These are phyloP conservation scores for Noctua fimbriata DNA, from an alignment of 2,888 invertebrate genomes.

Conservation along the genomic window DNA sequence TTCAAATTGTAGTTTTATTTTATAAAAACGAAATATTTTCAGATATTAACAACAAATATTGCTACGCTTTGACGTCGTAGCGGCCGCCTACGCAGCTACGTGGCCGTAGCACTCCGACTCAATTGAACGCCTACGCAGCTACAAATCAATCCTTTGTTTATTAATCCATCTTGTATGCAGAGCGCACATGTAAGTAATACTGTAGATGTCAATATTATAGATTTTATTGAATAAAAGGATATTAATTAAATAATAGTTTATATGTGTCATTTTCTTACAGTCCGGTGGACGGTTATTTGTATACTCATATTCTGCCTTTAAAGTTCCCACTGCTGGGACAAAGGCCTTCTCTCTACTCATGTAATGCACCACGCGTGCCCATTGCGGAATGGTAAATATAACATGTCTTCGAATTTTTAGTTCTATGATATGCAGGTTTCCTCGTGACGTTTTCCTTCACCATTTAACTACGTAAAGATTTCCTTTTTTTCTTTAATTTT, in stretches of 20 bases:
- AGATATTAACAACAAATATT: neutral
- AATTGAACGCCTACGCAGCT: slow-evolving; percentile 42
- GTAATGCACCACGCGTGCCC: neutral
- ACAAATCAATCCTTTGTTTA: neutral
- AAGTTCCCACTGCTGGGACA: neutral
- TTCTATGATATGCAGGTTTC: neutral
- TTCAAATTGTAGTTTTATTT: neutral
- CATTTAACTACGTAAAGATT: no score
- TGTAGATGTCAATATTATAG: neutral
- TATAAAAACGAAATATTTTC: neutral
- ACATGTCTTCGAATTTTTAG: neutral
- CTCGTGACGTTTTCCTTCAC: no score
- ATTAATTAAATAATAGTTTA: neutral
- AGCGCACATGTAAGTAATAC: neutral
- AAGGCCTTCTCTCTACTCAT: neutral
- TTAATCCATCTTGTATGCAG: neutral
- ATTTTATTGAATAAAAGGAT: neutral
- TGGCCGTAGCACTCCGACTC: slow-evolving; percentile 42
- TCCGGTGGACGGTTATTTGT: neutral
- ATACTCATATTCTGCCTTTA: neutral
- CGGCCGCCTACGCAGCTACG: slow-evolving; percentile 53
- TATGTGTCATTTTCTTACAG: neutral
- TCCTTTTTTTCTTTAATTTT: no score
- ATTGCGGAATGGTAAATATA: neutral
- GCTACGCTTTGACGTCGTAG: slow-evolving; percentile 36